A percentile compares a stretch with the other conserved stretches of the same genome.
Conservation (phyloP, 2,797 vertebrate species). For the Pagetopsis macropterus region DNA sequence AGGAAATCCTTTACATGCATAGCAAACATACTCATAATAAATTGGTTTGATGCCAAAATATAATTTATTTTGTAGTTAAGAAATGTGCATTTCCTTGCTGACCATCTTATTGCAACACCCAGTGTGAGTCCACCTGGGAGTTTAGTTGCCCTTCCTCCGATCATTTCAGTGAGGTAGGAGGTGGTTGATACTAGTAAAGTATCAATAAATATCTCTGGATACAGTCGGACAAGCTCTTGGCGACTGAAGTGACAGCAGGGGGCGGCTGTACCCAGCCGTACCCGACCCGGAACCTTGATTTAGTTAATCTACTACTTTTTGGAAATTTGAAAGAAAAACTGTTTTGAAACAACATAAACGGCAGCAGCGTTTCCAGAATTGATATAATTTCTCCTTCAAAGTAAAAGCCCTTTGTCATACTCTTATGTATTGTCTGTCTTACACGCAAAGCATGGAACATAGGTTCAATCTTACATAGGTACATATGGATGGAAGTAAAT, state of each 20-base stretch:
- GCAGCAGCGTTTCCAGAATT: background rate
- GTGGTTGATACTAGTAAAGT: too few relatives aligned
- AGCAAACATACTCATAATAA: background rate
- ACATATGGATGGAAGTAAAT: too few relatives aligned
- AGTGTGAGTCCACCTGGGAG: background rate
- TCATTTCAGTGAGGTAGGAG: background rate
- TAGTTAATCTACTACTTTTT: slow-evolving; percentile 36
- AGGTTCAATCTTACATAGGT: accelerated
- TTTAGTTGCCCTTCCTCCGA: background rate
- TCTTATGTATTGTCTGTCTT: accelerated
- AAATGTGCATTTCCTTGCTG: too few relatives aligned
- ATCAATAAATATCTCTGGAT: background rate
- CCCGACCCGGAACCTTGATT: slow-evolving; percentile 78
- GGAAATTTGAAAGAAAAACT: slow-evolving; percentile 30
- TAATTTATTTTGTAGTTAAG: too few relatives aligned
- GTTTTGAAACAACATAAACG: background rate
- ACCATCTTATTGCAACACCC: background rate
- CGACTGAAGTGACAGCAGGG: slow-evolving; percentile 62
- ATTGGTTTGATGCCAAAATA: background rate
- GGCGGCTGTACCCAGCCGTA: slow-evolving; percentile 64
- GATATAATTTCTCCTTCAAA: slow-evolving; percentile 10
- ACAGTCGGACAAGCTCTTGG: background rate
- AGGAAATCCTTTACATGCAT: background rate
- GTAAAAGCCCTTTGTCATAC: slow-evolving; percentile 15
- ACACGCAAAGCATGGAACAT: too few relatives aligned